Evolutionary conservation across 2,888 invertebrate genomes (phyloP).

Genomic region (Timema podura): DNA sequence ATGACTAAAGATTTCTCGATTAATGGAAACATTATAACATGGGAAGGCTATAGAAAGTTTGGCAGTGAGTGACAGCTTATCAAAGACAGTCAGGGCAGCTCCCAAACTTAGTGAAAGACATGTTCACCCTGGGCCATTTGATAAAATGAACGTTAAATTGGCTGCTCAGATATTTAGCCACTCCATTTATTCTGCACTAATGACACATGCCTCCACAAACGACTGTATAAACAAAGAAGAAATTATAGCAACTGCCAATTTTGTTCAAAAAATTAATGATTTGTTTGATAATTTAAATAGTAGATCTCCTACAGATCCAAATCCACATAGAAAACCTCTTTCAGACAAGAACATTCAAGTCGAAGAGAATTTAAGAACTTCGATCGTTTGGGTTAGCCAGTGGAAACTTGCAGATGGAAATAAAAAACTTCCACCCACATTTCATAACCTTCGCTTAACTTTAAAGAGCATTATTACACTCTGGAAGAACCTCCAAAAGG

Average conservation of each 20-base stretch:
- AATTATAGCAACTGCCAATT: slow-evolving; percentile 31
- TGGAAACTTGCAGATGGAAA: no score
- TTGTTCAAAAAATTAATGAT: slow-evolving; percentile 25
- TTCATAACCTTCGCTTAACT: no score
- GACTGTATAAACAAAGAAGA: neutral
- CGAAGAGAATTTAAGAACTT: no score
- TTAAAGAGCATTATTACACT: no score
- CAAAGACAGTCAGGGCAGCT: slow-evolving; percentile 33
- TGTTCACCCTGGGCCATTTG: slow-evolving; percentile 33
- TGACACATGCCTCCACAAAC: neutral
- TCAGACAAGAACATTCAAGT: no score
- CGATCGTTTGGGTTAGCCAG: no score
- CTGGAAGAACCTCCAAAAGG: no score
- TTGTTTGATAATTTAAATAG: no score
- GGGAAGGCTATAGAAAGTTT: slow-evolving; percentile 21
- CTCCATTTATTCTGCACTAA: slow-evolving; percentile 29
- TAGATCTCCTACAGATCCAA: no score
- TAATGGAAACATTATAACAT: slow-evolving; percentile 27
- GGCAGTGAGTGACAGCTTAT: slow-evolving; percentile 19
- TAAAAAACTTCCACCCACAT: no score
- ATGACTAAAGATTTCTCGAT: slow-evolving; percentile 27
- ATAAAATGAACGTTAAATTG: slow-evolving; percentile 34
- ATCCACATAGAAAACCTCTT: no score
- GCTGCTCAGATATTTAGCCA: slow-evolving; percentile 36
- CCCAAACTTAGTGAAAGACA: slow-evolving; percentile 34